Evolutionary conservation across 1,140 invertebrate genomes (phyloP), one percentile per base, ranked within the genome.

Genomic region (Adelges cooleyi): DNA sequence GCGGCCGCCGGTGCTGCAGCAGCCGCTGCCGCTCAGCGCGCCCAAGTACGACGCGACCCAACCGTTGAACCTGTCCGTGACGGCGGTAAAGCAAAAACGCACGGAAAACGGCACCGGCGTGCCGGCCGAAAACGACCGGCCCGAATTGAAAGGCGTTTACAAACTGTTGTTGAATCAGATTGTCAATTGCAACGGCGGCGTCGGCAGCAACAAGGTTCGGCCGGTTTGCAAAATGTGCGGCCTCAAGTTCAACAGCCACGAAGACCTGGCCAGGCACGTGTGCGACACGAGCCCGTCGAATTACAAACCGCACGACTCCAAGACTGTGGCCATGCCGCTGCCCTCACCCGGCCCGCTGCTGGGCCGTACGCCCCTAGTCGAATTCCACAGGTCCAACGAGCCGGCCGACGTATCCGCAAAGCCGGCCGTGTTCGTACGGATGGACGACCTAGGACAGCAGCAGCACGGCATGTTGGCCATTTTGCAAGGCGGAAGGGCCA

Each of bases 281-380:
- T 62, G 56, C 44, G 42, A 62, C 33, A 23, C 13, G 20, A 62
- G 42, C 46, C 25, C 40, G 20, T 46, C 42, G 10, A 23, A 17
- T 18, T 22, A 25, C 27, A 48, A 29, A 33, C 15, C 15, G 44
- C 56, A 84, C 70, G 82, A 82, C 52, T 87, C 81, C 71, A 87
- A 87, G 75, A 85, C 87, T 0, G 72, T 88, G 48, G 81, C 80
- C 15, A 67, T 82, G 4, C 77, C 75, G 3, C 49, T 66, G 8
- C 36, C 49, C 3, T 66, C 65, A 53, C 50, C 40, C 20, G 56
- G 87, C 0, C 87, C 89, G 1, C 75, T 89, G 66, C 75, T 89
- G 17, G 86, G 87, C 2, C 86, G 86, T 69, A 90, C 87, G 9
- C 79, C 86, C 29, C 74, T 90, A 23, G 84, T 90, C n/a, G 85